Base-by-base conservation (phyloP, 2,113 vertebrate species). In the Pristiophorus japonicus region DNA sequence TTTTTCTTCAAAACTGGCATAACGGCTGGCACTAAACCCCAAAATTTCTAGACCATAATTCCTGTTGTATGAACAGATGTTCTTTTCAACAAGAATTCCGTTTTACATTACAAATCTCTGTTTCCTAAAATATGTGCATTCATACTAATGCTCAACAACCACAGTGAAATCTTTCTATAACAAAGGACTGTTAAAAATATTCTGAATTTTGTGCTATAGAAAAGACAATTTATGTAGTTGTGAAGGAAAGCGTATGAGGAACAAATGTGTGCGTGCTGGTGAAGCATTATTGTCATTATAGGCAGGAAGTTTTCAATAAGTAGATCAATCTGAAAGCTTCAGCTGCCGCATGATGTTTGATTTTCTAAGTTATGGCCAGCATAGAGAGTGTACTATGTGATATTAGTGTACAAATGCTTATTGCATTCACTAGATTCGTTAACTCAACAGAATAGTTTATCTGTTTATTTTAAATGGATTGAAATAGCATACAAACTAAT, bases 381-480 rank as follows among this genome's bases (percentile, higher is more conserved):
- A 81, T 81, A 81, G n/a, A 81, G 14, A 42, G n/a, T 12, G 16
- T 12, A 34, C 73, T 12, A 12, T 75, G 73, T 75, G 27, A 75
- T 81, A 42, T 81, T 42, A 81, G 42, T 81, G n/a, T 42, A 81
- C 75, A 81, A 81, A 81, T 81, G 75, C 75, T 81, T 38, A 81
- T 18, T 81, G 42, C 14, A 81, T 12, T 38, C 42, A 12, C n/a
- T 81, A 42, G 42, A 81, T 42, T 30, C n/a, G 18, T 38, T 42
- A 81, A 42, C 75, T 81, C 75, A 81, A 11, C 4, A 81, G 75
- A 81, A 20, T 6, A 42, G 38, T 42, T 81, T 81, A 42, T 42
- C 75, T 81, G n/a, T 81, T 81, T 81, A 81, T 81, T 81, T 81
- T 16, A 81, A 81, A 18, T 81, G 75, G n/a, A 38, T 81, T 81